A percentile compares a stretch with the other conserved stretches of the same genome.
phyloP scores from a whole-genome alignment of 1,140 invertebrate genomes.

The Meloidogyne hapla region DNA sequence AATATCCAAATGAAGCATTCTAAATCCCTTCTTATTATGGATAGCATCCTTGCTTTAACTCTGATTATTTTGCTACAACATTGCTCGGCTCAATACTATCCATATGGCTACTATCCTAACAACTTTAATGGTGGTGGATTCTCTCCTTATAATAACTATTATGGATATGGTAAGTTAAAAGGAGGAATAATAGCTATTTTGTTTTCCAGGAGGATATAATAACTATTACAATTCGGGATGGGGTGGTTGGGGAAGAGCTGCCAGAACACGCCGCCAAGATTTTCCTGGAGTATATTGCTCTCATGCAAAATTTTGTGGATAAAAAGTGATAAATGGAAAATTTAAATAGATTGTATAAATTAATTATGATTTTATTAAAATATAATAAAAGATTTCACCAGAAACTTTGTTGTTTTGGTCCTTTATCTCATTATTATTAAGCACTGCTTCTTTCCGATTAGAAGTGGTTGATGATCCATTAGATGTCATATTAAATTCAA shows the following conservation, averaged over 20 bases:
- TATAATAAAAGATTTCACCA: neutral
- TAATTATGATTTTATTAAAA: neutral
- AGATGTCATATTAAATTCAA: neutral
- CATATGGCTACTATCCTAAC: constrained; percentile 5
- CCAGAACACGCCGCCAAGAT: constrained; percentile 11
- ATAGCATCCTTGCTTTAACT: neutral
- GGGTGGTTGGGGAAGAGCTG: constrained; percentile 4
- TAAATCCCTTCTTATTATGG: neutral
- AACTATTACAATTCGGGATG: constrained; percentile 4
- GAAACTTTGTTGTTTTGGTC: neutral
- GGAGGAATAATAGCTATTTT: neutral
- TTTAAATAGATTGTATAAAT: neutral
- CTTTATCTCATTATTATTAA: neutral
- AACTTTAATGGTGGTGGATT: constrained; percentile 6
- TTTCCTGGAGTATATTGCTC: constrained; percentile 21
- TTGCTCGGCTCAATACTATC: neutral
- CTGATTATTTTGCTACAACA: neutral
- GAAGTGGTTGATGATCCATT: neutral
- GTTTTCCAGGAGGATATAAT: constrained; percentile 1
- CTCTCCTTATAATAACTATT: neutral
- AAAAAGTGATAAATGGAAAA: neutral
- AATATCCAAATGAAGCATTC: too few relatives aligned
- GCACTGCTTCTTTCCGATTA: neutral
- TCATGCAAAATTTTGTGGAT: constrained; percentile 26
- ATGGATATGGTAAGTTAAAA: constrained; percentile 10